Conservation (phyloP, 2,888 invertebrate species). For the Agrochola macilenta region DNA sequence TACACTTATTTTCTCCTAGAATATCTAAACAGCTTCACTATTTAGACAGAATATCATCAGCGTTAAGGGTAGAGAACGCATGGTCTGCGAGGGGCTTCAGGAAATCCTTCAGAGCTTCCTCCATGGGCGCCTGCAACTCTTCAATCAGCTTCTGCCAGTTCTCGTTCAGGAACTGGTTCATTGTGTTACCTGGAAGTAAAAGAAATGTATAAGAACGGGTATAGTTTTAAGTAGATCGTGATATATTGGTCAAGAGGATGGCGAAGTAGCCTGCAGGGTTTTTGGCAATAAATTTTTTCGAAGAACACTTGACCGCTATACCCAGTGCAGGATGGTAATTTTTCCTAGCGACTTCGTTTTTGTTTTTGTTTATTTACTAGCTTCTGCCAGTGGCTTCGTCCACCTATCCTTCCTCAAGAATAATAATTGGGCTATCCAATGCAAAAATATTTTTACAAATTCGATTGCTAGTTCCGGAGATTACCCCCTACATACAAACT, state of each 20-base stretch:
- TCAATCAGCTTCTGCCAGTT: constrained; percentile 94
- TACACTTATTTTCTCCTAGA: background rate
- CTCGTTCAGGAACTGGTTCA: constrained; percentile 94
- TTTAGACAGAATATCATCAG: constrained; percentile 81
- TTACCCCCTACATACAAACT: too few relatives aligned
- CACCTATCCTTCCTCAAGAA: too few relatives aligned
- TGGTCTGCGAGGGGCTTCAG: constrained; percentile 86
- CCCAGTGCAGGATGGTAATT: background rate
- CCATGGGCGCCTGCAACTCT: constrained; percentile 93
- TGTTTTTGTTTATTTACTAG: too few relatives aligned
- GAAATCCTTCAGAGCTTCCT: constrained; percentile 88
- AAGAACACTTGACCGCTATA: too few relatives aligned
- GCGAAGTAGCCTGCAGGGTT: background rate
- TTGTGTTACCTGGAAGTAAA: constrained; percentile 90
- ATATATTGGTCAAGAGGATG: background rate
- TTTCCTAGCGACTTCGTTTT: background rate
- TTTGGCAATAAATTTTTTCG: background rate
- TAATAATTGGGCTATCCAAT: too few relatives aligned
- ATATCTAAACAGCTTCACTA: constrained; percentile 6
- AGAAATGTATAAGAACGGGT: background rate
- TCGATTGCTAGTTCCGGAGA: too few relatives aligned
- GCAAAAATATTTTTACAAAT: too few relatives aligned
- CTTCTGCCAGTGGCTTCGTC: too few relatives aligned
- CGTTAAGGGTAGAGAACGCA: constrained; percentile 82
- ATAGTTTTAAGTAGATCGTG: background rate